Base-by-base conservation (phyloP, 2,797 vertebrate species). In the Microctenopoma steveboyesi region DNA sequence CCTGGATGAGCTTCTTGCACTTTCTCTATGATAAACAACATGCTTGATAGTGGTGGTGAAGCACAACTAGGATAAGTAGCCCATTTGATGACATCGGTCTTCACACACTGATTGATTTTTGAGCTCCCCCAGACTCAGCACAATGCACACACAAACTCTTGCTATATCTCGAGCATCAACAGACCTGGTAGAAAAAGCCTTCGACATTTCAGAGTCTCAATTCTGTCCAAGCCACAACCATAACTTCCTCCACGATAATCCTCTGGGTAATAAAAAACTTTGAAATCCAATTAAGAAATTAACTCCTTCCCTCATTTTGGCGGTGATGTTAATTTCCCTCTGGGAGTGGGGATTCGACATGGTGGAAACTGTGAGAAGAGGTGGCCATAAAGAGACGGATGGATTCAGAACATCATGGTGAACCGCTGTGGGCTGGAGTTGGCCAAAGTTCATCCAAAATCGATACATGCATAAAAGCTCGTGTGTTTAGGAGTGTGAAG, bases 221-320 rank as follows among this genome's bases (percentile, higher is more conserved):
- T 77, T 83, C 68, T 71, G 54, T 77, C 75, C 69, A 79, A 83
- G 76, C 80, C 86, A 84, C 76, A 88, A 90, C 90, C 84, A 15
- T 47, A 68, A 92, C 77, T 91, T 91, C 88, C 88, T 90, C 62
- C 46, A 64, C 22, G 70, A 85, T 75, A 83, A 80, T 84, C 72
- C 83, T 79, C 78, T 65, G 43, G 64, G 80, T 59, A 83, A 42
- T 66, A 79, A 61, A 74, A 45, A 78, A 78, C 82, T 88, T 88
- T 86, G 85, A 90, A 88, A 83, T 79, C 67, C 75, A 90, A 88
- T 91, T 88, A 92, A 85, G 79, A 88, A 89, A 90, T 90, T 83
- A 86, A 86, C 74, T 76, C 76, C 64, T 79, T 88, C 76, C 83
- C 85, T 80, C 43, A 2, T 78, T 85, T 88, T 86, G 87, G 86